Evolutionary conservation across 2,888 invertebrate species (phyloP).

Genomic region (Dendrolimus houi): DNA sequence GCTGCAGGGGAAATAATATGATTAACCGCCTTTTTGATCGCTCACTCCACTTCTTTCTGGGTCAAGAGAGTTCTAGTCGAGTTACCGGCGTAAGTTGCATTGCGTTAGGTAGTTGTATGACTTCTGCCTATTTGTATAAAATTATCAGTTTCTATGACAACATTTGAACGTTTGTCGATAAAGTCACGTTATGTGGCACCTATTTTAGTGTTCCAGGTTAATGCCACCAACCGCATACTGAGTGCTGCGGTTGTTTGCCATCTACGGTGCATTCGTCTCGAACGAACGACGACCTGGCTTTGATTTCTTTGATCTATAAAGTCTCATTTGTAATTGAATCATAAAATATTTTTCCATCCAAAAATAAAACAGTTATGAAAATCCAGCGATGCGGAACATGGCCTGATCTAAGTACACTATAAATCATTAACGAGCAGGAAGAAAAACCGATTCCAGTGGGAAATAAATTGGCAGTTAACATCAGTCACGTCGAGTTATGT

Average conservation of each 20-base stretch:
- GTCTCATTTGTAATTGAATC: background rate
- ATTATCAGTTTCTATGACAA: constrained; percentile 11
- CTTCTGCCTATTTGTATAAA: constrained; percentile 16
- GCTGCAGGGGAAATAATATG: constrained; percentile 45
- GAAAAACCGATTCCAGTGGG: background rate
- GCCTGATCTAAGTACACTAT: background rate
- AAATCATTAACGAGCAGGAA: background rate
- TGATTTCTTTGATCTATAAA: constrained; percentile 4
- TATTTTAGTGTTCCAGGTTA: constrained; percentile 37
- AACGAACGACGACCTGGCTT: constrained; percentile 41
- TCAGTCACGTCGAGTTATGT: constrained; percentile 36
- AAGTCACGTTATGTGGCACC: constrained; percentile 35
- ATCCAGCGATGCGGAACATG: background rate
- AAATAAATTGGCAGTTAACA: constrained; percentile 9
- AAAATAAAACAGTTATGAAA: background rate
- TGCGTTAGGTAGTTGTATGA: constrained; percentile 11
- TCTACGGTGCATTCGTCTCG: constrained; percentile 46
- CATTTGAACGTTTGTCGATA: constrained; percentile 25
- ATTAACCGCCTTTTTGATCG: constrained; percentile 38
- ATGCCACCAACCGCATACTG: constrained; percentile 44
- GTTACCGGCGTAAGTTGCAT: constrained; percentile 20
- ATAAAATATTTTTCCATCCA: background rate
- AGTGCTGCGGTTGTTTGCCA: constrained; percentile 43
- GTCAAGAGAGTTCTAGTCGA: constrained; percentile 24
- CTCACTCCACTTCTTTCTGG: constrained; percentile 31